phyloP scores from a whole-genome alignment of 2,797 vertebrate genomes.

The Pseudochirops corinnae region DNA sequence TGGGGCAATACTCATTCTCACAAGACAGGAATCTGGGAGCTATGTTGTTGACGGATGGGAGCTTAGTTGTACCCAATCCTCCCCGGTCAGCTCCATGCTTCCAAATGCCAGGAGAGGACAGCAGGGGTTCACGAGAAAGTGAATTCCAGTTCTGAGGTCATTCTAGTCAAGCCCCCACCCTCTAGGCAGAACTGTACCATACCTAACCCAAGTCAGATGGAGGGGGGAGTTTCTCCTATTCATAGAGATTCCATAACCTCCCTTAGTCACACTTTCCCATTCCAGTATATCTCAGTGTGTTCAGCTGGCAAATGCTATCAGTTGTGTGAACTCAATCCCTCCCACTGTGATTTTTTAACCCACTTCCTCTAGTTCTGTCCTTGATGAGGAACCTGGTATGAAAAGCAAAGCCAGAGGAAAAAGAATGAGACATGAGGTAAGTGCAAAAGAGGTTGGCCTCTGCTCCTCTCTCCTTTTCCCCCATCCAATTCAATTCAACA shows the following conservation, averaged over 20 bases:
- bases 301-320: neutral
- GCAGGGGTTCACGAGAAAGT: neutral
- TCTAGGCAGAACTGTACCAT: neutral
- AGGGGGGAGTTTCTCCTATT: neutral
- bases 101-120: neutral
- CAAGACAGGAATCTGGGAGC: neutral
- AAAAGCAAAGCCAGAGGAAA: neutral
- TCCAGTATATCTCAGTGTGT: neutral
- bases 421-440: neutral
- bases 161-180: neutral
- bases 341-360: constrained; percentile 15
- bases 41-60: neutral
- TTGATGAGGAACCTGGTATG: neutral
- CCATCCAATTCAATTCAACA: neutral
- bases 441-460: accelerated
- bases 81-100: neutral
- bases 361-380: neutral
- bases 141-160: neutral
- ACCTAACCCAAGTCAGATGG: neutral
- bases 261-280: neutral
- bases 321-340: constrained; percentile 11
- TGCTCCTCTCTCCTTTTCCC: accelerated
- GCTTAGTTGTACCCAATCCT: neutral
- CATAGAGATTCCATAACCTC: neutral
- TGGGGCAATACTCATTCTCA: neutral